Evolutionary conservation across 1,140 invertebrate genomes (phyloP), one percentile per base, ranked within the genome.

Genomic region (Formica exsecta): DNA sequence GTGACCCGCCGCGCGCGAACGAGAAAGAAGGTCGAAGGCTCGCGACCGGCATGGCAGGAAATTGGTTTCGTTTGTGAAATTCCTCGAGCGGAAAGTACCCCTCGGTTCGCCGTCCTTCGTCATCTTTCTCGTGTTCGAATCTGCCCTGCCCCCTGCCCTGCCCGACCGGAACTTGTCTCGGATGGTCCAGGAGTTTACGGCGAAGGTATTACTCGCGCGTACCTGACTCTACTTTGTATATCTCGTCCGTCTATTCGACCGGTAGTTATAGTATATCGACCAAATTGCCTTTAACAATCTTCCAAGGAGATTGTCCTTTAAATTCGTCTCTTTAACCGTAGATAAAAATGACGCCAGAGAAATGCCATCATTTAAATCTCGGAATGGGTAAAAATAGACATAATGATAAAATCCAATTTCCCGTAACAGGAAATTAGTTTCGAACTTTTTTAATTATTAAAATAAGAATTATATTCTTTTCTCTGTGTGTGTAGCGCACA

Each of bases 41-140:
- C 48, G 79, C 61, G 61, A 61, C 85, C 79, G 71, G 22, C 68
- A 48, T 16, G 77, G 86, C 86, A 70, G 89, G 89, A 90, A 90
- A 90, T 90, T 90, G 89, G 86, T 90, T 90, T 90, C 89, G 89
- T 90, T 90, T 90, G 89, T 84, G 88, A 90, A 65, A 90, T 90
- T 90, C 73, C 83, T 90, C 75, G 86, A 44, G 86, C 73, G 62
- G 65, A 83, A 90, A 84, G 80, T 76, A 75, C 83, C 61, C 77
- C 32, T 51, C 4, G 48, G 76, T 38, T 51, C 41, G 8, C 36
- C 57, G 13, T 62, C 44, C 32, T 54, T 13, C 61, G 84, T 73
- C 87, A 44, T 86, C 57, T 74, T 73, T 65, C 85, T 74, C 41
- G 65, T 44, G 9, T 44, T 19, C 19, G 32, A n/a, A 7, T 64